These are phyloP conservation scores for Platanista minor DNA, from an alignment of 2,113 vertebrate species.

Conservation along the genomic window DNA sequence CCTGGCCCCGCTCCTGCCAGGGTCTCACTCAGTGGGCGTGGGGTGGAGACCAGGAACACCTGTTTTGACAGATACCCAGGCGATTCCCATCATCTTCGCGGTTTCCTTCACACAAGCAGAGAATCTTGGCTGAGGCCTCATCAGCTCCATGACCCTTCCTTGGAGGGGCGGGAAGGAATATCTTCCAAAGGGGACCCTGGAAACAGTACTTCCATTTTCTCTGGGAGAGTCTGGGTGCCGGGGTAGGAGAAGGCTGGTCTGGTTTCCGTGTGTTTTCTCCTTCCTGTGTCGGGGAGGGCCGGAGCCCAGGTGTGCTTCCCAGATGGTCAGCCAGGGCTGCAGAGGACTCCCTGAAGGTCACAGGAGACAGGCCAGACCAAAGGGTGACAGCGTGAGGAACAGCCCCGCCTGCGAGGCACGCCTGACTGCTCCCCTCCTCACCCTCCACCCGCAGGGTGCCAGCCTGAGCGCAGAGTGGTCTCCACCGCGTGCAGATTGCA, in stretches of 20 bases:
- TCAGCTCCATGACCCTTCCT: not conserved
- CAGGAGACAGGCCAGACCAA: no score
- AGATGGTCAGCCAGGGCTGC: not conserved
- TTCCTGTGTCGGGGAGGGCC: not conserved
- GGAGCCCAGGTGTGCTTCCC: not conserved
- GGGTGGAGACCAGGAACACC: not conserved
- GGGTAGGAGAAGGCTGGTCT: not conserved
- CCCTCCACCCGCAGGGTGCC: no score
- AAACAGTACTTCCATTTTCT: not conserved
- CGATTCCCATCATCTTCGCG: not conserved
- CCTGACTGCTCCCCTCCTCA: no score
- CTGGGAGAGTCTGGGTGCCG: not conserved
- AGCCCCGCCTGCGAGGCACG: no score
- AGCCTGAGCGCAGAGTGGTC: not conserved
- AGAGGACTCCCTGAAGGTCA: not conserved
- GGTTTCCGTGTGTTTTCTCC: not conserved
- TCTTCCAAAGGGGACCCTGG: not conserved
- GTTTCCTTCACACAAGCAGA: not conserved
- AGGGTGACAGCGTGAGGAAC: no score
- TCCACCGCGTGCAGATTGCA: accelerated
- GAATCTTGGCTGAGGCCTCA: not conserved
- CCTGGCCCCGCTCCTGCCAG: no score
- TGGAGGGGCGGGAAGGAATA: no score
- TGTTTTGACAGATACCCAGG: not conserved
- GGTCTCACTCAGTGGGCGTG: not conserved